A percentile compares a stretch with the other conserved stretches of the same genome.
Evolutionary conservation across 2,113 vertebrate genomes (phyloP).

Genomic region (Hippocampus barbouri): DNA sequence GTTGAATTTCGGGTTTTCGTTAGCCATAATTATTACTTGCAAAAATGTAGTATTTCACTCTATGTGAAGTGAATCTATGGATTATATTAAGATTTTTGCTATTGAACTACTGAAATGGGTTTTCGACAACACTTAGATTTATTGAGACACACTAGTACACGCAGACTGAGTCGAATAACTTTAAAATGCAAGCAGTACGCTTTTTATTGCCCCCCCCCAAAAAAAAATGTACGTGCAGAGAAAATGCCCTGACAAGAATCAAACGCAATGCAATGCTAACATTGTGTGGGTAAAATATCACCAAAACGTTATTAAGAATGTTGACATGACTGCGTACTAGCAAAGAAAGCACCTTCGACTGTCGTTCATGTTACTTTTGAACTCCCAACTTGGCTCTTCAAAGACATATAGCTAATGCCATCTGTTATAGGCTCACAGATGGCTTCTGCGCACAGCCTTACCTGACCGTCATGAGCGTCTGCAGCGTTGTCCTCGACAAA

Average conservation of each 20-base stretch:
- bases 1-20: no score
- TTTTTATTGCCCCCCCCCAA: not conserved
- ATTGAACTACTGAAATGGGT: not conserved
- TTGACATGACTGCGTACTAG: no score
- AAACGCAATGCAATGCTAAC: no score
- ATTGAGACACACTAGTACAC: not conserved
- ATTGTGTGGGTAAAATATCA: no score
- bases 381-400: not conserved
- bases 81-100: not conserved
- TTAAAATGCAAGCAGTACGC: no score
- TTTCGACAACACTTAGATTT: not conserved
- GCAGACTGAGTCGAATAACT: not conserved
- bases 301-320: no score
- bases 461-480: conserved; percentile 83
- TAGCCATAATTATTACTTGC: not conserved
- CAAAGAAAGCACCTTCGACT: not conserved
- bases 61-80: no score
- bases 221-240: no score
- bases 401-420: not conserved
- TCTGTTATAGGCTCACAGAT: not conserved
- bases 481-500: conserved; percentile 96
- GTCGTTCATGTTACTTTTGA: not conserved
- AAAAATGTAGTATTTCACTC: no score
- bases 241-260: no score
- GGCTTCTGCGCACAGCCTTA: conserved; percentile 54